Conservation (phyloP, 2,113 vertebrate species). For the Archilochus colubris region DNA sequence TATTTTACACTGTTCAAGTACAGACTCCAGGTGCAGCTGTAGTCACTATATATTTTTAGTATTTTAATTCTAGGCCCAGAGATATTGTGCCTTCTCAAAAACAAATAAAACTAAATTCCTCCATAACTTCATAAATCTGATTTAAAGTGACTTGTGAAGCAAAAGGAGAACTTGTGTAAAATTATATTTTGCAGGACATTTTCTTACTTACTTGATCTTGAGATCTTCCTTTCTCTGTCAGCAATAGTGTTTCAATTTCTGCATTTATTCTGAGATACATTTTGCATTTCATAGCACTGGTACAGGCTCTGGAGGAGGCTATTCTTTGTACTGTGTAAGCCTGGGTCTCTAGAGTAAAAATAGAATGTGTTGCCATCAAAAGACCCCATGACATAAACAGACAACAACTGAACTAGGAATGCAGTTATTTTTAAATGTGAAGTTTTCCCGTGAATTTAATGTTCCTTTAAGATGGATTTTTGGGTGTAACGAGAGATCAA, state of each 20-base stretch:
- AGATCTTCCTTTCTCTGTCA: background rate
- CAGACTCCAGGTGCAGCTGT: background rate
- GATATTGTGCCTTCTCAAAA: background rate
- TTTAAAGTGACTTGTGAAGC: background rate
- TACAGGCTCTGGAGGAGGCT: background rate
- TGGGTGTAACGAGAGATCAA: background rate
- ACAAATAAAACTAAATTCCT: background rate
- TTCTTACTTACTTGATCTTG: background rate
- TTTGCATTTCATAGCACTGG: background rate
- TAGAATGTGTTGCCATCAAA: background rate
- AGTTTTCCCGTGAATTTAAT: background rate
- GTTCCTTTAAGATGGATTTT: background rate
- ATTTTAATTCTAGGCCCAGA: background rate
- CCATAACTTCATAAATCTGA: background rate
- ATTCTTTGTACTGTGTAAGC: background rate
- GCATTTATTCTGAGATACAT: background rate
- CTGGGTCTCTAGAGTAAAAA: background rate
- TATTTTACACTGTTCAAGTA: background rate
- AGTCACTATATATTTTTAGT: background rate
- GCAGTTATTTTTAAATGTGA: background rate
- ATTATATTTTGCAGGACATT: background rate
- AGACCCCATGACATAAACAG: background rate
- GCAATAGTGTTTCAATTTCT: background rate
- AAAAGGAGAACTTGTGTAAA: background rate
- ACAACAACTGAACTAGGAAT: conserved; percentile 2